phyloP scores from a whole-genome alignment of 2,888 invertebrate species.

The Hipparchia semele region DNA sequence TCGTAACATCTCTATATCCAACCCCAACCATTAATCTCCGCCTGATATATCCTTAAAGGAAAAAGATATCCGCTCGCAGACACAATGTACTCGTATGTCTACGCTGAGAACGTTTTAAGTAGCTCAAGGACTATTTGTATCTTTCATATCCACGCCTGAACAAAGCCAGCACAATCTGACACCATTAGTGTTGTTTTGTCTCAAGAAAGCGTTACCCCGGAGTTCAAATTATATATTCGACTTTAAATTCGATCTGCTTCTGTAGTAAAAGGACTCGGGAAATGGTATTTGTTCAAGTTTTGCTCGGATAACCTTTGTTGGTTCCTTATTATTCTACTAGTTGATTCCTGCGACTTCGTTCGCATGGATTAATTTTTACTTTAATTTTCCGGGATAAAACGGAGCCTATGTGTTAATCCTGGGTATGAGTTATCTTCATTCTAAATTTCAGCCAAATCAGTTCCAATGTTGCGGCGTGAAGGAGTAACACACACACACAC shows the following conservation, averaged over 20 bases:
- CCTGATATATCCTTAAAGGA: slow-evolving; percentile 21
- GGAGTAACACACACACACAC: too few relatives aligned
- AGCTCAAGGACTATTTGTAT: slow-evolving; percentile 14
- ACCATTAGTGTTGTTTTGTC: slow-evolving; percentile 4
- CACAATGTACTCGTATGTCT: slow-evolving; percentile 16
- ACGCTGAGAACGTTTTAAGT: slow-evolving; percentile 24
- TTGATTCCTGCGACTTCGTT: too few relatives aligned
- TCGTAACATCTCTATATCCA: slow-evolving; percentile 9
- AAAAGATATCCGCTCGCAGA: slow-evolving; percentile 30
- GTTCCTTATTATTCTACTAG: background rate
- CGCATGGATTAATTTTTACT: too few relatives aligned
- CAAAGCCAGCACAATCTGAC: background rate
- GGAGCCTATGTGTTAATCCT: too few relatives aligned
- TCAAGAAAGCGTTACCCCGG: background rate
- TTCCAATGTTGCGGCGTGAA: too few relatives aligned
- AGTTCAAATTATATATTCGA: background rate
- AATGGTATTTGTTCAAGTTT: background rate
- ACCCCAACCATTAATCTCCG: slow-evolving; percentile 17
- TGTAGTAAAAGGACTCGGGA: background rate
- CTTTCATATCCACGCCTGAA: slow-evolving; percentile 13
- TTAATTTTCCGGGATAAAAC: too few relatives aligned
- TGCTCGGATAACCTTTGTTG: background rate
- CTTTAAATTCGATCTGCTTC: background rate
- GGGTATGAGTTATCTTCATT: too few relatives aligned
- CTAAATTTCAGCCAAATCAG: too few relatives aligned